phyloP scores from a whole-genome alignment of 1,140 invertebrate genomes.

The Harpegnathos saltator region DNA sequence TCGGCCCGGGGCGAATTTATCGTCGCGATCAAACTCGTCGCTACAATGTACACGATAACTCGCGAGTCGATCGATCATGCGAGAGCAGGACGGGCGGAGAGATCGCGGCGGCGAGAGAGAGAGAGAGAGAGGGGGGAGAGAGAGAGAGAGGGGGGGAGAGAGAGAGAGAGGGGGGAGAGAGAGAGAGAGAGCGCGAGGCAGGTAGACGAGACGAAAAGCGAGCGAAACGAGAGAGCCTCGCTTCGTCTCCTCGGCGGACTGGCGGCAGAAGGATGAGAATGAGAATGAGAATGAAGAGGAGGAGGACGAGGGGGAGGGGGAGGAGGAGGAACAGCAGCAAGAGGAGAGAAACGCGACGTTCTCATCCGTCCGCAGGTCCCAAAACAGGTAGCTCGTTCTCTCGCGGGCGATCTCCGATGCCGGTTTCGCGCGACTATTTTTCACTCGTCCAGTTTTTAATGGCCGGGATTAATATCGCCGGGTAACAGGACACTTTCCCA shows the following conservation, averaged over 20 bases:
- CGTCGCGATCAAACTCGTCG: constrained; percentile 43
- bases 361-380: constrained; percentile 49
- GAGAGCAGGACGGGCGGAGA: not conserved
- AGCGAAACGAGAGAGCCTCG: constrained; percentile 44
- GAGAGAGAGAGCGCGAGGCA: too few species aligned
- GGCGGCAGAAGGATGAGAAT: too few species aligned
- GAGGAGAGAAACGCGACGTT: constrained; percentile 10
- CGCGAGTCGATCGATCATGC: constrained; percentile 50
- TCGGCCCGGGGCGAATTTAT: constrained; percentile 27
- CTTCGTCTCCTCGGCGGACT: constrained; percentile 17
- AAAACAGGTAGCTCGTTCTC: constrained; percentile 82
- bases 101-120: too few species aligned
- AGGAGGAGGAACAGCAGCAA: not conserved
- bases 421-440: constrained; percentile 83
- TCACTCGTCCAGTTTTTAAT: constrained; percentile 86
- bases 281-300: not conserved
- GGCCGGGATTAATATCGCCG: constrained; percentile 84
- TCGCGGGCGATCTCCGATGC: constrained; percentile 66
- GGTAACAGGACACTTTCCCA: constrained; percentile 85
- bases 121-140: not conserved
- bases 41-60: constrained; percentile 45
- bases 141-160: constrained; percentile 1
- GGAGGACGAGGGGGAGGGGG: not conserved
- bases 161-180: not conserved
- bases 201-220: constrained; percentile 31